These are phyloP conservation scores for Myoxocephalus aenaeus DNA, from an alignment of 2,797 vertebrate genomes.

Conservation along the genomic window DNA sequence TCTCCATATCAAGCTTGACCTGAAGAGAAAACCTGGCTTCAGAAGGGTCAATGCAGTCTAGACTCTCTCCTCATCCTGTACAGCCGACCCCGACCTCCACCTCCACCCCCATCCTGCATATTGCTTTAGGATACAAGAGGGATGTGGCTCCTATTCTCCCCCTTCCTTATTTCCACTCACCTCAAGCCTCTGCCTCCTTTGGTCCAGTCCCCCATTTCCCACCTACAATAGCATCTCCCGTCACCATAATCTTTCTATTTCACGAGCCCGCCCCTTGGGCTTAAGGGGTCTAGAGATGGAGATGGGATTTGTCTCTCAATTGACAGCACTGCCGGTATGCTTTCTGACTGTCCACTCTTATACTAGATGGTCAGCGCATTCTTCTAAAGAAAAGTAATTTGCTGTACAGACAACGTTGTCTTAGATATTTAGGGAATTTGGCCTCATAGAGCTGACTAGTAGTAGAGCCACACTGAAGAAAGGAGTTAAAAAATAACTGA, in stretches of 20 bases:
- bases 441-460: background rate
- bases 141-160: constrained; percentile 15
- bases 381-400: constrained; percentile 22
- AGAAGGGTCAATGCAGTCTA: constrained; percentile 91
- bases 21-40: constrained; percentile 86
- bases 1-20: constrained; percentile 86
- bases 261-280: constrained; percentile 83
- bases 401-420: constrained; percentile 1
- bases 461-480: constrained; percentile 3
- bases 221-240: constrained; percentile 78
- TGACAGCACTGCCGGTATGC: constrained; percentile 74
- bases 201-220: constrained; percentile 75
- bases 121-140: constrained; percentile 71
- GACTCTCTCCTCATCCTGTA: constrained; percentile 82
- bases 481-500: background rate
- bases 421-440: background rate
- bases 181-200: constrained; percentile 63
- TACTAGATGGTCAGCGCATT: constrained; percentile 29
- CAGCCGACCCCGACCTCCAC: constrained; percentile 67
- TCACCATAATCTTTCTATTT: constrained; percentile 87
- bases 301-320: constrained; percentile 79
- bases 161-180: constrained; percentile 64
- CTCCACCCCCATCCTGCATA: constrained; percentile 76
- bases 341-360: constrained; percentile 71
- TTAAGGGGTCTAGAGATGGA: constrained; percentile 79